Evolutionary conservation across 2,797 vertebrate species (phyloP).

Genomic region (Mycteria americana): DNA sequence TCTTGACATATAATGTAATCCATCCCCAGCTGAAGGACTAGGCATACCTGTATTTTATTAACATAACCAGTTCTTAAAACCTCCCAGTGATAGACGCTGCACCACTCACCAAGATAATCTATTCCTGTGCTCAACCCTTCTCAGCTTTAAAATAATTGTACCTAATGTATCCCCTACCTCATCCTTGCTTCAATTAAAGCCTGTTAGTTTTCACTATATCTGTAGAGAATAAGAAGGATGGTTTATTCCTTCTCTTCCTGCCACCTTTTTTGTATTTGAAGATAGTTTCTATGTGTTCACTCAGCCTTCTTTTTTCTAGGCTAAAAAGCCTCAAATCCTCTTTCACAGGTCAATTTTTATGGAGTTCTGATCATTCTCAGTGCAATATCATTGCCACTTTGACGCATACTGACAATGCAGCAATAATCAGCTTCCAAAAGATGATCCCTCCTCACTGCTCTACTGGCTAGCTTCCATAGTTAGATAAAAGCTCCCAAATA

Average conservation of each 20-base stretch:
- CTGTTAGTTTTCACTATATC: not conserved
- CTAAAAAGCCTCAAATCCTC: not conserved
- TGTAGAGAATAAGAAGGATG: not conserved
- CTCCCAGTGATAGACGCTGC: not conserved
- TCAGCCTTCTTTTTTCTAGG: not conserved
- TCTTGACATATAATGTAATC: not conserved
- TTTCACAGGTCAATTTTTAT: not conserved
- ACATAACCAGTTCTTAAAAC: not conserved
- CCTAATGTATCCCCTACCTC: not conserved
- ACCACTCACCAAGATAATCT: not conserved
- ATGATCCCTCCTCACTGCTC: not conserved
- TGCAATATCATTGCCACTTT: not conserved
- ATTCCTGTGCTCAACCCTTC: not conserved
- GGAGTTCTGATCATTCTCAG: not conserved
- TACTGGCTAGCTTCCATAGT: not conserved
- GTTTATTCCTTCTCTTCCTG: not conserved
- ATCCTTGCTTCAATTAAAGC: not conserved
- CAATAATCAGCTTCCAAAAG: conserved; percentile 30
- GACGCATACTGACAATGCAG: not conserved
- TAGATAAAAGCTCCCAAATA: not conserved
- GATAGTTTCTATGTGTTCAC: not conserved
- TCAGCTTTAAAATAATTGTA: not conserved
- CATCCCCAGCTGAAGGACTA: not conserved
- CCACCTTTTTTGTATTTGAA: not conserved
- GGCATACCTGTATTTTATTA: not conserved